Conservation (phyloP, 2,888 invertebrate genomes). For the Dasypolia templi region DNA sequence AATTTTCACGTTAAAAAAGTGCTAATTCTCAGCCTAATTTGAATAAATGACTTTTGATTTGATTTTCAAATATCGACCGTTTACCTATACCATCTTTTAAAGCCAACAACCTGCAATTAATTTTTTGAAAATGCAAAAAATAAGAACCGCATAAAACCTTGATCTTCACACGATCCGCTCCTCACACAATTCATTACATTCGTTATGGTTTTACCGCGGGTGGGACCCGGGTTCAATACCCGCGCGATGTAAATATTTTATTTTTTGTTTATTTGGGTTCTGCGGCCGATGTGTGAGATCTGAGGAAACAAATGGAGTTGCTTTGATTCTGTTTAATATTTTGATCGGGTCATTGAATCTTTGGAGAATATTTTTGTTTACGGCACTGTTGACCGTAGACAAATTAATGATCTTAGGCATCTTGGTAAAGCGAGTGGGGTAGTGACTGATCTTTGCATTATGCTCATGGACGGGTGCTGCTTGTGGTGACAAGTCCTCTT, state of each 20-base stretch:
- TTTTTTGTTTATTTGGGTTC: constrained; percentile 50
- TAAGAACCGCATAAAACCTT: constrained; percentile 12
- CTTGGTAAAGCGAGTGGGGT: too few species aligned
- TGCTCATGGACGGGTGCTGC: too few species aligned
- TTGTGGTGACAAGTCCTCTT: too few species aligned
- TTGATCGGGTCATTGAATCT: constrained; percentile 1
- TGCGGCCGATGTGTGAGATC: constrained; percentile 31
- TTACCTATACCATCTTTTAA: background rate
- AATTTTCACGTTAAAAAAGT: too few species aligned
- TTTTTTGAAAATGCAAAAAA: background rate
- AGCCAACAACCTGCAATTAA: background rate
- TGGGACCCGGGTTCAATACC: constrained; percentile 56
- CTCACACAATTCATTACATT: constrained; percentile 45
- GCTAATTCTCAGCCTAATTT: too few species aligned
- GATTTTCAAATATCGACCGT: background rate
- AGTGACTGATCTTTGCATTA: too few species aligned
- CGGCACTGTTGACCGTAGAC: background rate
- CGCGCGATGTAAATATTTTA: constrained; percentile 44
- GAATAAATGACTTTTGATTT: too few species aligned
- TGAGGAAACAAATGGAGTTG: constrained; percentile 38
- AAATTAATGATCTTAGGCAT: constrained; percentile 9
- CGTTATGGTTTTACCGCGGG: constrained; percentile 34
- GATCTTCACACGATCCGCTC: background rate
- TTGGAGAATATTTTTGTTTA: constrained; percentile 9
- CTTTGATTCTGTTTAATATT: constrained; percentile 37